Evolutionary conservation across 2,113 vertebrate species (phyloP).

Genomic region (Indicator indicator): DNA sequence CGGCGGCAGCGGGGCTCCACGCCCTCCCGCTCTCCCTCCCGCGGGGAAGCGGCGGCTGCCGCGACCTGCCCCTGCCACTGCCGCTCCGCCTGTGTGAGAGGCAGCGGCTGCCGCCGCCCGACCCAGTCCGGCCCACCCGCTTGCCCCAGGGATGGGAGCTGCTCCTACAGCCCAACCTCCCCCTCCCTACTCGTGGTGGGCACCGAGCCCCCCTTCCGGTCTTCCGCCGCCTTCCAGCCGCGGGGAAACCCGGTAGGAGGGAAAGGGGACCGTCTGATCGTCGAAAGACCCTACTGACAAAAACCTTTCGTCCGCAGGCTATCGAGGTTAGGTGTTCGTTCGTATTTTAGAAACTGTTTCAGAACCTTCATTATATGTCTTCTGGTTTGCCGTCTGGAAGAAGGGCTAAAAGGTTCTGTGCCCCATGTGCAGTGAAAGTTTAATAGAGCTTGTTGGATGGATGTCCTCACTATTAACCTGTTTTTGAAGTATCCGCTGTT

Average conservation of each 20-base stretch:
- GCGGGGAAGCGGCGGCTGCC: background rate
- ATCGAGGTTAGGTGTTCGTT: fast-evolving
- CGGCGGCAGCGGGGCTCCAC: background rate
- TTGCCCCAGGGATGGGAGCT: background rate
- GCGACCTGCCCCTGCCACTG: background rate
- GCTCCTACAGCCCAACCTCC: background rate
- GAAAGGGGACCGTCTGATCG: background rate
- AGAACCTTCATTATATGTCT: fast-evolving
- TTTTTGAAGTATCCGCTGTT: background rate
- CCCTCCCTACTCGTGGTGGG: background rate
- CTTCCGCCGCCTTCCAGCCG: background rate
- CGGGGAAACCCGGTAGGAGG: background rate
- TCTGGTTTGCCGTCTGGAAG: fast-evolving
- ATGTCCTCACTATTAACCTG: fast-evolving
- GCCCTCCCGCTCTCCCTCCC: background rate
- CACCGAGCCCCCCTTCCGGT: background rate
- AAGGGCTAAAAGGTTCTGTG: background rate
- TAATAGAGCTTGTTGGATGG: background rate
- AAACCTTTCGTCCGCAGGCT: fast-evolving
- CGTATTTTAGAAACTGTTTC: fast-evolving
- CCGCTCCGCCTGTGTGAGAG: background rate
- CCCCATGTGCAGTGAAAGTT: fast-evolving
- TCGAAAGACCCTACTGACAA: background rate
- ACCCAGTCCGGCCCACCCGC: background rate
- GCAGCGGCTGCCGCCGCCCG: background rate